Base-by-base conservation (phyloP, 1,140 invertebrate genomes). In the Aphelinus certus region DNA sequence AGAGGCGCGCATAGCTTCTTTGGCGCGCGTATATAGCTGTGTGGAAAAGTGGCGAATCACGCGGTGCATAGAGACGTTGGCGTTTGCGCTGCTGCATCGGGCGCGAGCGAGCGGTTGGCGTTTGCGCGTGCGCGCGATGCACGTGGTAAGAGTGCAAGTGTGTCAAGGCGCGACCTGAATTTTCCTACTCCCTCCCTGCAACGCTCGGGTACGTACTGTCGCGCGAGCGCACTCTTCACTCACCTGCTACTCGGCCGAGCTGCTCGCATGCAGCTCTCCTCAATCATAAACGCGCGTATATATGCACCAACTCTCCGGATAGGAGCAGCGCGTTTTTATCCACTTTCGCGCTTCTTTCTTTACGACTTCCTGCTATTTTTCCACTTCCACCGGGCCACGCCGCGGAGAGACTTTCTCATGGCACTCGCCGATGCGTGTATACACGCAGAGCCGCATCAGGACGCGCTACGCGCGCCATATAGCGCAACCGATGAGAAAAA, bases 141-240 rank as follows among this genome's bases (percentile, higher is more conserved):
- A 87, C 86, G 86, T 87, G 86, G 85, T 87, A 84, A 86, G 64
- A 76, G 84, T 85, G 83, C 84, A 88, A 87, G 86, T 87, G 82
- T 88, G 87, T 88, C 87, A 88, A 88, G 87, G 87, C 87, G 85
- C 86, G 87, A 88, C 87, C 87, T 88, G 87, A 87, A 88, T 88
- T 87, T 88, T 87, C 87, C 85, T 87, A 85, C 83, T 86, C 85
- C 84, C 76, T 78, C 80, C 68, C 64, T 79, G 63, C 70, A 26
- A 26, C 26, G 26, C 26, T 26, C 26, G 26, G 26, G 26, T 26
- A 26, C 26, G 26, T 26, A 26, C 26, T 26, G 26, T 26, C 26
- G 26, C 26, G 26, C 26, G 26, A 26, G 26, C 26, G 26, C 26
- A 26, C 26, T 26, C 26, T 26, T 56, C 43, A 9, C 63, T 51